phyloP scores from a whole-genome alignment of 2,797 vertebrate species.

The Mormyrus proboscirostris region DNA sequence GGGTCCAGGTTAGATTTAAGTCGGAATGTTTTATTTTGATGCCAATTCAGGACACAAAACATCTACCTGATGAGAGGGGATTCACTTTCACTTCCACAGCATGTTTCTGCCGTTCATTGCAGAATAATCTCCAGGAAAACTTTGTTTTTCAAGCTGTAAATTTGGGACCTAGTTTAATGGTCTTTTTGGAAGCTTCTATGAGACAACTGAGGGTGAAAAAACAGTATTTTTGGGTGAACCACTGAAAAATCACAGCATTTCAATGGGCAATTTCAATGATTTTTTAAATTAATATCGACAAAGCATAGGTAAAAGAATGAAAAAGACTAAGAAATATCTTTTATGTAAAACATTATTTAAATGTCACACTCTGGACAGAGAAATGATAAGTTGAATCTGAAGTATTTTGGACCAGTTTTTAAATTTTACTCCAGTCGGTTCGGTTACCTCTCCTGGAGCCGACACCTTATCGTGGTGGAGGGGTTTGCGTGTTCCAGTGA shows the following conservation, averaged over 20 bases:
- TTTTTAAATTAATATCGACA: neutral
- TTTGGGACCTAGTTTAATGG: neutral
- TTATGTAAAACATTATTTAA: neutral
- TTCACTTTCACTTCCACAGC: neutral
- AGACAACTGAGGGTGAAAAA: neutral
- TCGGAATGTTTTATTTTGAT: neutral
- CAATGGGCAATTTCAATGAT: neutral
- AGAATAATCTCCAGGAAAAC: neutral
- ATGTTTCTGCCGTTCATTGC: neutral
- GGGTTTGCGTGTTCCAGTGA: no score
- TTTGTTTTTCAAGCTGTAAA: neutral
- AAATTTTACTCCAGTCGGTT: neutral
- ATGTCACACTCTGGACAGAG: neutral
- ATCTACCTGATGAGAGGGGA: neutral
- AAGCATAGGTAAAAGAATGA: neutral
- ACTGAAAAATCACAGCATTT: neutral
- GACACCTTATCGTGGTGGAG: no score
- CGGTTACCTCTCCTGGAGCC: neutral
- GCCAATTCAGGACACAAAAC: neutral
- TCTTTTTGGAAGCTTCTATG: neutral
- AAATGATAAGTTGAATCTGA: neutral
- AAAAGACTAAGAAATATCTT: neutral
- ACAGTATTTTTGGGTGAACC: neutral
- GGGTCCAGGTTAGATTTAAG: neutral
- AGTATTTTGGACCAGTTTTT: neutral